Percentiles rank a stretch among this genome's conserved stretches.
phyloP scores from a whole-genome alignment of 2,888 invertebrate species.

The Nomada lathburiana region DNA sequence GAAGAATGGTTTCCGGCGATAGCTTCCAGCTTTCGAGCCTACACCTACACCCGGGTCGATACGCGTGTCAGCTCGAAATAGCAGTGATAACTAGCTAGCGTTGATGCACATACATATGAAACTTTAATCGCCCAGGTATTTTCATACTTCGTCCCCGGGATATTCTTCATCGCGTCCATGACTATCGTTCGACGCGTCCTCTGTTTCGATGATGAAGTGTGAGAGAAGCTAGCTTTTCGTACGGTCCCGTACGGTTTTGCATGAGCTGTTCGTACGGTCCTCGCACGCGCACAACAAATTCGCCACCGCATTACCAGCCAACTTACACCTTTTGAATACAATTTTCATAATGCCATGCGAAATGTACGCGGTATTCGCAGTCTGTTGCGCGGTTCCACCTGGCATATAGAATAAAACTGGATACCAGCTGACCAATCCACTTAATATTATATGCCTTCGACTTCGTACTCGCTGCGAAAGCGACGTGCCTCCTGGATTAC shows the following conservation, averaged over 20 bases:
- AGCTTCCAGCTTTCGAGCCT: constrained; percentile 68
- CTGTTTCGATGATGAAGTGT: neutral
- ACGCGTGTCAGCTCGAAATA: constrained; percentile 64
- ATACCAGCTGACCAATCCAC: constrained; percentile 68
- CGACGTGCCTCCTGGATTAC: constrained; percentile 30
- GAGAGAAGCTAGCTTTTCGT: constrained; percentile 26
- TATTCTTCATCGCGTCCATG: neutral
- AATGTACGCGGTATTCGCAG: constrained; percentile 50
- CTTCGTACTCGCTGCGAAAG: constrained; percentile 31
- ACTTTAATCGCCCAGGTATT: neutral
- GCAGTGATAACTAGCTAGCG: constrained; percentile 37
- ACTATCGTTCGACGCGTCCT: neutral
- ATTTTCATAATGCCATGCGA: constrained; percentile 79
- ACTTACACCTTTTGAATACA: constrained; percentile 73
- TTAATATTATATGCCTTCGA: constrained; percentile 48
- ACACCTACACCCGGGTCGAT: constrained; percentile 63
- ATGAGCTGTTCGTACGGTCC: constrained; percentile 40
- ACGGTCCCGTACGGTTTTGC: too few species aligned
- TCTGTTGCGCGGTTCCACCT: constrained; percentile 76
- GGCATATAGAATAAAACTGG: constrained; percentile 67
- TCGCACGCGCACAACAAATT: constrained; percentile 37
- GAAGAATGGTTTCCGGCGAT: constrained; percentile 81
- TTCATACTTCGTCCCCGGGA: neutral
- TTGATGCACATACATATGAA: constrained; percentile 16
- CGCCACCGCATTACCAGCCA: constrained; percentile 46